phyloP scores from a whole-genome alignment of 2,113 vertebrate species.

The Callocephalon fimbriatum region DNA sequence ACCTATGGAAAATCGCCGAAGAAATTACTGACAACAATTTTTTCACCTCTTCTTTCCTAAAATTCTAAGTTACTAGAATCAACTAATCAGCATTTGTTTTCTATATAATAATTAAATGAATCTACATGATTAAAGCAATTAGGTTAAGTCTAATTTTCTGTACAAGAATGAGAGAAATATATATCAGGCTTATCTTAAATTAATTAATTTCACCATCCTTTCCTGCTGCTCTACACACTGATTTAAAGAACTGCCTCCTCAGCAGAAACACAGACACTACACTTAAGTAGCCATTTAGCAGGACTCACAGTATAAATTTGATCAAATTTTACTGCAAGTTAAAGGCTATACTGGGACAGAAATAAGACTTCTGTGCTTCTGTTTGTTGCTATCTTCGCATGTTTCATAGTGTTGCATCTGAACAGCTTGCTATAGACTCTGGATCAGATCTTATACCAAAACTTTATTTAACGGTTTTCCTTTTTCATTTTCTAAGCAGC shows the following conservation, averaged over 20 bases:
- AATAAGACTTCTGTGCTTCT: not conserved
- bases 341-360: not conserved
- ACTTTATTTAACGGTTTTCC: not conserved
- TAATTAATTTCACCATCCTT: constrained; percentile 9
- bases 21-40: not conserved
- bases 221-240: not conserved
- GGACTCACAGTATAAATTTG: not conserved
- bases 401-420: not conserved
- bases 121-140: not conserved
- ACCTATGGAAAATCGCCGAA: not conserved
- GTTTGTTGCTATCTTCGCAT: not conserved
- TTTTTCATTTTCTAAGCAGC: not conserved
- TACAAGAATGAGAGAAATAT: not conserved
- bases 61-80: not conserved
- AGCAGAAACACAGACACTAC: not conserved
- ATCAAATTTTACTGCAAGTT: not conserved
- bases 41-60: not conserved
- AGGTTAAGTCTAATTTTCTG: not conserved
- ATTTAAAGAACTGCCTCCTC: constrained; percentile 17
- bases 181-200: not conserved
- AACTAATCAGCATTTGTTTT: not conserved
- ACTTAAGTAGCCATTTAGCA: not conserved
- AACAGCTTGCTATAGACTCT: not conserved
- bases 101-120: not conserved
- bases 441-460: not conserved